These are phyloP conservation scores for Endotricha flammealis DNA, from an alignment of 2,888 invertebrate species.

Conservation along the genomic window DNA sequence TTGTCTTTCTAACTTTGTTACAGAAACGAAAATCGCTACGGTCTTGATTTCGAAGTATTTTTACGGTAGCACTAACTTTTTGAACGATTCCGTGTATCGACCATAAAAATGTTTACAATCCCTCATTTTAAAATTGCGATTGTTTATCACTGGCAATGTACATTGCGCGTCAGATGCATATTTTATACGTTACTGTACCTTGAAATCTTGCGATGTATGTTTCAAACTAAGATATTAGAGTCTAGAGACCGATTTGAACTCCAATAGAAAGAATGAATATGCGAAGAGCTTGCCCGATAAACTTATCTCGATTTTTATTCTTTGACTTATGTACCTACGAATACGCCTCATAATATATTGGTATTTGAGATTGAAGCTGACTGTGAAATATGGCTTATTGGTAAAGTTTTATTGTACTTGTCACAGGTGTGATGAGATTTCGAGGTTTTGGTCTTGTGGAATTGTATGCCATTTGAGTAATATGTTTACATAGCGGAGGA, in stretches of 20 bases:
- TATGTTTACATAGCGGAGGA: no score
- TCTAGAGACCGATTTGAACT: constrained; percentile 32
- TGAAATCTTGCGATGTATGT: background rate
- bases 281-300: constrained; percentile 49
- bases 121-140: constrained; percentile 17
- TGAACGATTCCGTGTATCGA: constrained; percentile 21
- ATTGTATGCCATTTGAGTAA: background rate
- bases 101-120: constrained; percentile 28
- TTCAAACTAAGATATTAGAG: constrained; percentile 11
- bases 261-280: constrained; percentile 59
- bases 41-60: constrained; percentile 36
- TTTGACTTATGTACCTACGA: constrained; percentile 59
- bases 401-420: constrained; percentile 74
- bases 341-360: constrained; percentile 70
- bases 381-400: constrained; percentile 74
- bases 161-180: background rate
- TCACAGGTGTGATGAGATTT: constrained; percentile 63
- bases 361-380: constrained; percentile 70
- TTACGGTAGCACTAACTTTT: constrained; percentile 38
- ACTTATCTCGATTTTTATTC: constrained; percentile 61
- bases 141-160: constrained; percentile 6
- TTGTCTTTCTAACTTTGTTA: constrained; percentile 20
- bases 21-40: constrained; percentile 27
- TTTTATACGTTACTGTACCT: background rate
- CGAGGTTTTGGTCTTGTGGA: constrained; percentile 44